Evolutionary conservation across 23 tunicate species (phyloP), one percentile per base, ranked within the genome.

Genomic region (Halocynthia roretzi): DNA sequence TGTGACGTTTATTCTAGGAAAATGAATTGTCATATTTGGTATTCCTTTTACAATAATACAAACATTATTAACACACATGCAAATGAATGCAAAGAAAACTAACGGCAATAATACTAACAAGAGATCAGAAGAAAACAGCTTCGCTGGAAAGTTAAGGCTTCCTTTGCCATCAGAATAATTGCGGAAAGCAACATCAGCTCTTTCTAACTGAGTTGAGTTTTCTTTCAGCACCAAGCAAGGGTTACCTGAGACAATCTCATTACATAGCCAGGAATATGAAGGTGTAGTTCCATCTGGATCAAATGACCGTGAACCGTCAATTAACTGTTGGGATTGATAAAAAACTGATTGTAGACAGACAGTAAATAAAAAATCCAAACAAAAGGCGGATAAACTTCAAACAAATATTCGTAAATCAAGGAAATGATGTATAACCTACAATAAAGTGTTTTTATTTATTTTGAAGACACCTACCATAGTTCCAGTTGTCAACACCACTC

Each of bases 251-350:
- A 8, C 20, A 19, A 74, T 14, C 14, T 14, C 56, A 54, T 52
- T 64, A 54, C 78, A 74, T 8, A 64, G 10, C 78, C 78, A 74
- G 9, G 62, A 50, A 48, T 74, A 54, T 8, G 63, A 54, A 15
- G 56, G 17, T 11, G 8, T 54, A 8, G 64, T 64, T 8, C 78
- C 78, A n/a, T 74, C 62, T 8, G 78, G 78, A 74, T 74, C 44
- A 31, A 31, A 31, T 31, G 44, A 31, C 44, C 44, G 44, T 31
- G 44, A 31, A 31, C 44, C 44, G 44, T 31, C 44, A 31, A 31
- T 31, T 31, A 4, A 31, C 44, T 31, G 44, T 31, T 31, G 44
- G 44, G 4, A 31, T 31, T 31, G 44, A 31, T 31, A 31, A 31
- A 31, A 31, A 31, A 31, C 44, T 31, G 44, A 31, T 31, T 31